A percentile compares a stretch with the other conserved stretches of the same genome.
Evolutionary conservation across 2,113 vertebrate species (phyloP).

Genomic region (Tamias sibiricus): DNA sequence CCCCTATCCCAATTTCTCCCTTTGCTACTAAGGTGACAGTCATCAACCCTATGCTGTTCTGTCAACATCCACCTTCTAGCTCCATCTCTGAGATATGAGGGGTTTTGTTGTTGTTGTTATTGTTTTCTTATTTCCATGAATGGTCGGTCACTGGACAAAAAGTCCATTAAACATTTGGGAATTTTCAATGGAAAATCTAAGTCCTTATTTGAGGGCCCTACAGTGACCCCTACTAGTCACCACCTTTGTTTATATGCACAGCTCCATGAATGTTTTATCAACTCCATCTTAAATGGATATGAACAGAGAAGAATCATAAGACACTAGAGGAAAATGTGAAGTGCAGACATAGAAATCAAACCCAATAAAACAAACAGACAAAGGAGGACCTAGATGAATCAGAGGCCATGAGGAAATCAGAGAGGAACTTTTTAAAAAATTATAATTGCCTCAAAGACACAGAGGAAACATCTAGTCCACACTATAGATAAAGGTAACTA

Average conservation of each 20-base stretch:
- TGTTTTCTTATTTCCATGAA: neutral
- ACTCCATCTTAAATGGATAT: neutral
- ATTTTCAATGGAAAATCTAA: neutral
- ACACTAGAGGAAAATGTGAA: neutral
- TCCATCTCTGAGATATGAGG: neutral
- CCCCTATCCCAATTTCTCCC: neutral
- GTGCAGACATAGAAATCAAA: neutral
- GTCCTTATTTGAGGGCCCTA: neutral
- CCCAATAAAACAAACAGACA: neutral
- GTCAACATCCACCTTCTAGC: neutral
- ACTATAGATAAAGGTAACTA: neutral
- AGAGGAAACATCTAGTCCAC: neutral
- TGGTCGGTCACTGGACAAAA: neutral
- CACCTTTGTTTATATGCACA: neutral
- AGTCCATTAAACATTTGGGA: neutral
- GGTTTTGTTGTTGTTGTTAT: too few relatives aligned
- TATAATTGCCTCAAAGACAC: neutral
- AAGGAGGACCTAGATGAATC: neutral
- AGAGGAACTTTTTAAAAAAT: neutral
- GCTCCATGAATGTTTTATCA: neutral
- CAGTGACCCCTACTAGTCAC: too few relatives aligned
- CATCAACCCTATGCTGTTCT: neutral
- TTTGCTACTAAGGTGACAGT: neutral
- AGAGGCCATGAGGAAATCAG: neutral
- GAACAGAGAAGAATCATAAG: neutral